Conservation (phyloP, 1,140 invertebrate species). For the Hylaeus volcanicus region DNA sequence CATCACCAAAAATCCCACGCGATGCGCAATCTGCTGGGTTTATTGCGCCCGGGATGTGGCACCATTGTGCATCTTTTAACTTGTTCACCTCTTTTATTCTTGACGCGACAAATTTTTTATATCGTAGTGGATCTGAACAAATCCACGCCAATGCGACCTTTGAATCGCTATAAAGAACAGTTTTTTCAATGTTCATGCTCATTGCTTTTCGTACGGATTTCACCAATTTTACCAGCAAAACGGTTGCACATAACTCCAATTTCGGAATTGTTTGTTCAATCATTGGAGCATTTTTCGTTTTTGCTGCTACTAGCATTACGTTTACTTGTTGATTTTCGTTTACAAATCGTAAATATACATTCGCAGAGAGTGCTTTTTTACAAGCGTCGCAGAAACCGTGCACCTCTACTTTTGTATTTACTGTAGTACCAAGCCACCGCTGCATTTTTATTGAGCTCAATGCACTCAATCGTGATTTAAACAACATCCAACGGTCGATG, state of each 20-base stretch:
- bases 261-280: not conserved
- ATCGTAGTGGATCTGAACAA: not conserved
- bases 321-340: not conserved
- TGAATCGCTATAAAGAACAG: not conserved
- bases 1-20: slow-evolving; percentile 40
- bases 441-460: not conserved
- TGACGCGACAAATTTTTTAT: slow-evolving; percentile 13
- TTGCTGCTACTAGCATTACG: slow-evolving; percentile 1
- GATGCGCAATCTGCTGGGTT: slow-evolving; percentile 15
- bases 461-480: not conserved
- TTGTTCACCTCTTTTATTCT: slow-evolving; percentile 12
- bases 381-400: slow-evolving; percentile 26
- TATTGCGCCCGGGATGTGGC: not conserved
- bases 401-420: not conserved
- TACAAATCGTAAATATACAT: not conserved
- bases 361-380: slow-evolving; percentile 35
- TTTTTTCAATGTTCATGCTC: not conserved
- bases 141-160: slow-evolving; percentile 7
- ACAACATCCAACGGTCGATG: fast-evolving
- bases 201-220: not conserved
- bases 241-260: not conserved
- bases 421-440: not conserved
- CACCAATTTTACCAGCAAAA: not conserved
- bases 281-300: not conserved
- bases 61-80: not conserved